Conservation (phyloP, 2,888 invertebrate genomes). For the Plebejus anna region DNA sequence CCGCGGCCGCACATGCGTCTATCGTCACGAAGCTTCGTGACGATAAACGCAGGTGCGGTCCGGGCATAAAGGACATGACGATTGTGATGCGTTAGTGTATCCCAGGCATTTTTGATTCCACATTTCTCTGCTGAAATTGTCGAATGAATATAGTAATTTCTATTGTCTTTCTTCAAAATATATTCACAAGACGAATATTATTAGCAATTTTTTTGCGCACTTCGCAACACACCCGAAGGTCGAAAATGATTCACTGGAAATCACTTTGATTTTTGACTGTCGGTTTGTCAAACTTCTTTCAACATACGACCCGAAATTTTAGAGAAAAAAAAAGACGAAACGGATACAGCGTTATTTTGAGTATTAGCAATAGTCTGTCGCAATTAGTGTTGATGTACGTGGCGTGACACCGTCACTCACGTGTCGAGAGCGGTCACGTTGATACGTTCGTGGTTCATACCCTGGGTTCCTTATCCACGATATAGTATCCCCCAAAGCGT, state of each 20-base stretch:
- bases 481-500: no score
- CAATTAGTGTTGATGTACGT: conserved; percentile 6
- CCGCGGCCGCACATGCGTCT: no score
- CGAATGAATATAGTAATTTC: neutral
- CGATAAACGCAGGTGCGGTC: no score
- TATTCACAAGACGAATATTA: no score
- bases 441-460: conserved; percentile 35
- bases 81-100: no score
- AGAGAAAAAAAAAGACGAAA: neutral
- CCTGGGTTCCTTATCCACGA: no score
- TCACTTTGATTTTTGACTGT: neutral
- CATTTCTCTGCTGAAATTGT: no score
- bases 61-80: no score
- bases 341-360: neutral
- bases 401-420: conserved; percentile 42
- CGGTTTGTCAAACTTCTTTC: neutral
- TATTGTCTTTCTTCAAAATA: neutral
- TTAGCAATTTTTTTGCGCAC: neutral
- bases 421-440: conserved; percentile 41
- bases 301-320: neutral
- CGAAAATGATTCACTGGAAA: neutral
- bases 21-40: no score
- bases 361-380: neutral
- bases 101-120: no score
- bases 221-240: neutral